A percentile compares a stretch with the other conserved stretches of the same genome.
Conservation (phyloP, 2,888 invertebrate genomes). For the Microctonus hyperodae region DNA sequence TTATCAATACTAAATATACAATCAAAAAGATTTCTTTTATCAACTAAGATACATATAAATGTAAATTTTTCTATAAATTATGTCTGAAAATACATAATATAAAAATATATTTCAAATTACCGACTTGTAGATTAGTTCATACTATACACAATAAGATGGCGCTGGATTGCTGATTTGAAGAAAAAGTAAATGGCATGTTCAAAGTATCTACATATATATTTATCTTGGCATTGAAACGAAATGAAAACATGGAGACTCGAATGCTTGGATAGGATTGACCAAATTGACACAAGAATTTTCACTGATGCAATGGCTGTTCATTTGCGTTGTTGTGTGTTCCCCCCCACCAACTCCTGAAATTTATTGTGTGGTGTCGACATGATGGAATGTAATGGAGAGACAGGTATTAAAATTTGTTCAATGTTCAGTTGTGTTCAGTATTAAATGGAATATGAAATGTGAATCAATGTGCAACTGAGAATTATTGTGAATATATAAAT, state of each 20-base stretch:
- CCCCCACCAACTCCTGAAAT: neutral
- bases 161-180: neutral
- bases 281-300: neutral
- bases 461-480: too few relatives aligned
- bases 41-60: too few relatives aligned
- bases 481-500: too few relatives aligned
- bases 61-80: too few relatives aligned
- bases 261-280: slow-evolving; percentile 12
- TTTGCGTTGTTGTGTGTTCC: neutral
- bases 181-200: neutral
- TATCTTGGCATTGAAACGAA: neutral
- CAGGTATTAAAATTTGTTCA: neutral
- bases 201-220: too few relatives aligned
- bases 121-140: too few relatives aligned
- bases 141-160: neutral
- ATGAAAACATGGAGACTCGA: slow-evolving; percentile 10
- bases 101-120: too few relatives aligned
- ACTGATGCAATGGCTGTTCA: neutral
- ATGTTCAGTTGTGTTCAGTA: neutral
- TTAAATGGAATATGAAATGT: too few relatives aligned
- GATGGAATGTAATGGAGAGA: neutral
- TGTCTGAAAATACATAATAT: too few relatives aligned
- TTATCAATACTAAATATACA: too few relatives aligned
- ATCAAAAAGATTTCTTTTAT: too few relatives aligned
- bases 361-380: neutral